A percentile compares a stretch with the other conserved stretches of the same genome.
These are phyloP conservation scores for Balanococcus diminutus DNA, from an alignment of 2,888 invertebrate species.

Conservation along the genomic window DNA sequence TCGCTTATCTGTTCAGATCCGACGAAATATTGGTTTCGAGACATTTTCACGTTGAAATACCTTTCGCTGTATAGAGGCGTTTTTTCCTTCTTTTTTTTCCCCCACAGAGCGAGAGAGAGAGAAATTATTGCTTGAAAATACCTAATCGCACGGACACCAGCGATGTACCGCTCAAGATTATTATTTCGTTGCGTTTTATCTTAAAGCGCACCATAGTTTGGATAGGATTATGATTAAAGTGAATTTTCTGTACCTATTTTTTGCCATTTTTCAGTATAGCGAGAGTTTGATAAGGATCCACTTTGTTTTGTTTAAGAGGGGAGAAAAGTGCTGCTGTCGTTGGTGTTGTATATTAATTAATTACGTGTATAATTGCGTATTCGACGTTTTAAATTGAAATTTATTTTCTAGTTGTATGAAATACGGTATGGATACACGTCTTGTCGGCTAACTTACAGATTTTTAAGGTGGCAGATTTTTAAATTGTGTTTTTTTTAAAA, in stretches of 20 bases:
- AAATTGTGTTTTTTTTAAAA: no score
- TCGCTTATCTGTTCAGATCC: slow-evolving; percentile 37
- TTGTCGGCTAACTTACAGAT: no score
- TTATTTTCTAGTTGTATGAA: no score
- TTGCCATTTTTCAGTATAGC: background rate
- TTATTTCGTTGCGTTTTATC: background rate
- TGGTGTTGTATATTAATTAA: background rate
- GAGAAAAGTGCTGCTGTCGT: background rate
- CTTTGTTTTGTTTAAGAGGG: background rate
- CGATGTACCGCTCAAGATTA: background rate
- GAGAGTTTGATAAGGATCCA: background rate
- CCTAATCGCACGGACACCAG: background rate
- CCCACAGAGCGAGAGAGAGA: background rate
- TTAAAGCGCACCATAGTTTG: background rate
- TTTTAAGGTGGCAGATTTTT: no score
- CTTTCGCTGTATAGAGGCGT: background rate
- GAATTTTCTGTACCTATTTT: background rate
- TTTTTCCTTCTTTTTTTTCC: no score
- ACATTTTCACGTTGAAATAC: slow-evolving; percentile 50
- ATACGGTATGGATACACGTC: no score
- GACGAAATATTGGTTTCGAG: slow-evolving; percentile 46
- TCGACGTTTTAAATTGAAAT: no score
- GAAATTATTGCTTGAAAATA: background rate
- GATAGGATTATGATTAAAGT: slow-evolving; percentile 24
- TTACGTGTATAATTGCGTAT: background rate